phyloP scores from a whole-genome alignment of 1,140 invertebrate genomes.

The Stenopsyche tienmushanensis region DNA sequence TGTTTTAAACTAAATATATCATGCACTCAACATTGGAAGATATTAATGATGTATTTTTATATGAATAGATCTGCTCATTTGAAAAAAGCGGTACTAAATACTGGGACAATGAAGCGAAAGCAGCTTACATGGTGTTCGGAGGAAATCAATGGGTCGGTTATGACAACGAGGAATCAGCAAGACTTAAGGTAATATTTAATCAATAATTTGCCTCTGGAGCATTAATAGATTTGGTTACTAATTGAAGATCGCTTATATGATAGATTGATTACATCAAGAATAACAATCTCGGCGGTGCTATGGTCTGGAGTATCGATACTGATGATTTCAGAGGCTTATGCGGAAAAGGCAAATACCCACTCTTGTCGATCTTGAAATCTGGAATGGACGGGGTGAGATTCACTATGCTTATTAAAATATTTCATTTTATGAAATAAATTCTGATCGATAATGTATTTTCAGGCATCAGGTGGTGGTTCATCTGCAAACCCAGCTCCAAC shows the following conservation, averaged over 20 bases:
- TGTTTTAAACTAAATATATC: not conserved
- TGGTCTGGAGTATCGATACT: constrained; percentile 65
- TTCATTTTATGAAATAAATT: not conserved
- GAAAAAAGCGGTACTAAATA: not conserved
- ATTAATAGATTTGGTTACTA: too few species aligned
- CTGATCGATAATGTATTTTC: not conserved
- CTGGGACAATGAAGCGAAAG: constrained; percentile 40
- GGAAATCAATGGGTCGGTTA: constrained; percentile 52
- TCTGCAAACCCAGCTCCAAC: not conserved
- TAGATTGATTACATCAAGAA: constrained; percentile 54
- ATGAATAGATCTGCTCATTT: too few species aligned
- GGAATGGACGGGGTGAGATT: constrained; percentile 49
- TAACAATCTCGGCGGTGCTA: too few species aligned
- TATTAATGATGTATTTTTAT: not conserved
- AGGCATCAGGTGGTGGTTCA: not conserved
- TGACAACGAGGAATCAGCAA: constrained; percentile 48
- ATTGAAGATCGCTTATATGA: too few species aligned
- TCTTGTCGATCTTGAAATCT: constrained; percentile 50
- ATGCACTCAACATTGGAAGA: not conserved
- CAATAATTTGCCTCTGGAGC: too few species aligned
- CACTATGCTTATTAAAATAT: too few species aligned
- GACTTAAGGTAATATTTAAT: constrained; percentile 43
- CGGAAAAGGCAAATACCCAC: constrained; percentile 49
- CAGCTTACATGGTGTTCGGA: constrained; percentile 46
- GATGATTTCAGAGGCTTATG: constrained; percentile 58